These are phyloP conservation scores for Drosophila subpulchrella DNA, from an alignment of 1,140 invertebrate species.

Conservation along the genomic window DNA sequence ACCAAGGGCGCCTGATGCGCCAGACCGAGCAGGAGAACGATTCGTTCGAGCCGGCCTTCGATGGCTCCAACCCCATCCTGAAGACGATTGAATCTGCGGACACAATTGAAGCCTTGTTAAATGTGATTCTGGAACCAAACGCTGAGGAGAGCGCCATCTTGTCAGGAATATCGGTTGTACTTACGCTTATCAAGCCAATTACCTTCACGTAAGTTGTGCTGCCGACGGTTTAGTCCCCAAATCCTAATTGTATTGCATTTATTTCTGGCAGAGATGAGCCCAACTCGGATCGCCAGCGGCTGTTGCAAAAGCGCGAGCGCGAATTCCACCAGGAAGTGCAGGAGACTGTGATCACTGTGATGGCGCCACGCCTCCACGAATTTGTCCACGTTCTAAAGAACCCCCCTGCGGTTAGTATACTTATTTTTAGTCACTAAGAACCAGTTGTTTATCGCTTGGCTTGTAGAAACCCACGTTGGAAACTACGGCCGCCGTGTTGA, in stretches of 20 bases:
- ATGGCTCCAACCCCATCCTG: slow-evolving; percentile 79
- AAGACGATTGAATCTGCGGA: slow-evolving; percentile 73
- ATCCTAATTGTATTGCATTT: background rate
- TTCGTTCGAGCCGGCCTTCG: slow-evolving; percentile 80
- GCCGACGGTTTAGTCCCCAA: background rate
- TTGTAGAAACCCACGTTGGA: slow-evolving; percentile 72
- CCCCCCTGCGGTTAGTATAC: slow-evolving; percentile 88
- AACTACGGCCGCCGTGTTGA: slow-evolving; percentile 85
- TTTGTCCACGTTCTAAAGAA: slow-evolving; percentile 90
- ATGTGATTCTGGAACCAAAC: slow-evolving; percentile 89
- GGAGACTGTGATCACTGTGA: slow-evolving; percentile 87
- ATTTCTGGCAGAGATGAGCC: slow-evolving; percentile 72
- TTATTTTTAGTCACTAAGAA: background rate
- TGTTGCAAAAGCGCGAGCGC: slow-evolving; percentile 82
- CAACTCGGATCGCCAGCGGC: slow-evolving; percentile 67
- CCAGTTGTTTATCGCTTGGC: background rate
- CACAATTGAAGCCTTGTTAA: slow-evolving; percentile 86
- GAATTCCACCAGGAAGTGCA: slow-evolving; percentile 86
- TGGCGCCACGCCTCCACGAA: slow-evolving; percentile 89
- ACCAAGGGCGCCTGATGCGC: slow-evolving; percentile 88
- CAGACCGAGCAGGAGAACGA: slow-evolving; percentile 86
- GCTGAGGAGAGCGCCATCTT: slow-evolving; percentile 91
- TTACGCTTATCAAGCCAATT: slow-evolving; percentile 88
- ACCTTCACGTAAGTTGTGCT: slow-evolving; percentile 69
- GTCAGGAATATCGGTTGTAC: slow-evolving; percentile 91